Evolutionary conservation across 2,113 vertebrate species (phyloP).

Genomic region (Daboia siamensis): DNA sequence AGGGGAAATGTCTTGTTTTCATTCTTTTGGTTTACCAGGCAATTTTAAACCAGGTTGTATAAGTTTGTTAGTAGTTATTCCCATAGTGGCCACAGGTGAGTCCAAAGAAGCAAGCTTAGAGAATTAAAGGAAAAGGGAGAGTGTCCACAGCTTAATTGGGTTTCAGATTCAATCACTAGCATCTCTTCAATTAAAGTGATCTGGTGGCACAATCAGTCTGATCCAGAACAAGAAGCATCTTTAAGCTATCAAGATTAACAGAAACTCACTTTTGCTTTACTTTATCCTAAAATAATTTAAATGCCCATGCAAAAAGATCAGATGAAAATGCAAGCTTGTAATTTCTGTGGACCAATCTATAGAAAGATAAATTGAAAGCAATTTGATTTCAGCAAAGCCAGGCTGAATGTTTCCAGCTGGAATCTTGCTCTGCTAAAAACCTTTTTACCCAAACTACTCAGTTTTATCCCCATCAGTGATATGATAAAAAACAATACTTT

Average conservation of each 20-base stretch:
- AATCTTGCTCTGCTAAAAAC: not conserved
- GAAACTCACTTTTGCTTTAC: not conserved
- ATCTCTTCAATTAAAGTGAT: not conserved
- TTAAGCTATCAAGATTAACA: not conserved
- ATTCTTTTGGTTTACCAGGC: not conserved
- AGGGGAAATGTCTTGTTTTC: not conserved
- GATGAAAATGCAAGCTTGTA: not conserved
- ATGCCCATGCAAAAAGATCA: not conserved
- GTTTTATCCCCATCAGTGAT: not conserved
- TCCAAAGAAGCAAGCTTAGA: not conserved
- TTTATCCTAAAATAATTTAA: not conserved
- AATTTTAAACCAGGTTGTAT: not conserved
- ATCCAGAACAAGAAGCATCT: not conserved
- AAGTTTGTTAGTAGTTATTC: not conserved
- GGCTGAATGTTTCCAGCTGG: not conserved
- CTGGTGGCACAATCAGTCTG: not conserved
- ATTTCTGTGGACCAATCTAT: not conserved
- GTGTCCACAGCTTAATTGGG: not conserved
- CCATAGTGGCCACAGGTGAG: not conserved
- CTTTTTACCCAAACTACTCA: not conserved
- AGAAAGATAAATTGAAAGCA: not conserved
- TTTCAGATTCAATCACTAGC: not conserved
- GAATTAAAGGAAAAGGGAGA: not conserved
- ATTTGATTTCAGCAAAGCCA: not conserved
- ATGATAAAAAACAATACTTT: not conserved